Conservation (phyloP, 2,113 vertebrate genomes). For the Pachypanchax playfairii region DNA sequence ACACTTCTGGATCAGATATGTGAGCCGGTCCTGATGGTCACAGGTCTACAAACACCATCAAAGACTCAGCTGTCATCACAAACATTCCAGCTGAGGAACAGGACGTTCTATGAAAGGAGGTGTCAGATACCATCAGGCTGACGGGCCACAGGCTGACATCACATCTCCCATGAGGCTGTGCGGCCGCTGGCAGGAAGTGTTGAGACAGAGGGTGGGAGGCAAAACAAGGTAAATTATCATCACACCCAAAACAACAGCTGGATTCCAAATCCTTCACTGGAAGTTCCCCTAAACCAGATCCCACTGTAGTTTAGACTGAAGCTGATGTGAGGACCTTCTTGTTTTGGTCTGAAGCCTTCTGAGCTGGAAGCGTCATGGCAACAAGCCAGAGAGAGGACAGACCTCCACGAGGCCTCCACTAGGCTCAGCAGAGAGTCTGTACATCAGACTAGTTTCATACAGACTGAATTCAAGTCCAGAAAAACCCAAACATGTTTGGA, state of each 20-base stretch:
- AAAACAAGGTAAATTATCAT: conserved; percentile 15
- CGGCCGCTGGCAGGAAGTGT: conserved; percentile 42
- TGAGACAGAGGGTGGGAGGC: not conserved
- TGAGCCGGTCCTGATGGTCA: not conserved
- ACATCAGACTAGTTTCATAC: no score
- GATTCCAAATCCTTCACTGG: not conserved
- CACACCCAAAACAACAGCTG: conserved; percentile 1
- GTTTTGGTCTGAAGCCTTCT: no score
- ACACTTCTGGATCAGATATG: not conserved
- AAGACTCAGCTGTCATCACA: conserved; percentile 4
- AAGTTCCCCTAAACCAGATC: not conserved
- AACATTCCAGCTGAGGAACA: conserved; percentile 12
- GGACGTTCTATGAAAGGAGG: conserved; percentile 10
- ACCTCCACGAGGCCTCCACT: no score
- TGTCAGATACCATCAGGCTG: conserved; percentile 51
- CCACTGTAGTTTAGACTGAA: not conserved
- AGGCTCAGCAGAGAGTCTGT: no score
- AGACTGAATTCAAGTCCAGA: no score
- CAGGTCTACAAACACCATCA: conserved; percentile 8
- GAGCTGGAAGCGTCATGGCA: no score
- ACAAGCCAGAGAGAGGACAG: no score
- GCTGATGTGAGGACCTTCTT: no score
- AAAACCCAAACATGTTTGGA: no score
- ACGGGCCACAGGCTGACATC: conserved; percentile 11
- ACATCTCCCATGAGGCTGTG: conserved; percentile 42